Base-by-base conservation (phyloP, 2,797 vertebrate species). In the Pseudochaenichthys georgianus region DNA sequence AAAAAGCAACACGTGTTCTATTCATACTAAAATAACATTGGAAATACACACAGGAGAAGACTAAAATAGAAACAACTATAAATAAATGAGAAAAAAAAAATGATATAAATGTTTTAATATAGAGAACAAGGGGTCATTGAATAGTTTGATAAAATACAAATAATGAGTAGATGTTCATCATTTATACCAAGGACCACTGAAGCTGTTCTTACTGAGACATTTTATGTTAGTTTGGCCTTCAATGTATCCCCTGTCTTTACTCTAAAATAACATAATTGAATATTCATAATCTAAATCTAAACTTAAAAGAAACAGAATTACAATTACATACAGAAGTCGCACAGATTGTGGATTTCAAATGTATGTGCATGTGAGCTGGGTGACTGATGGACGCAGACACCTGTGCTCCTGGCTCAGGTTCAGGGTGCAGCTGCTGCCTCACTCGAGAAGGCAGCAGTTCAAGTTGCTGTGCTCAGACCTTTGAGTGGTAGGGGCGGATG, bases 391-490 rank as follows among this genome's bases (percentile, higher is more conserved):
- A 95, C 94, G 85, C 68, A 58, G 87, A 88, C 95, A 96, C 94
- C 93, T 95, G 95, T 73, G 86, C 67, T 78, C 64, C 87, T 91
- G 93, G 92, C 92, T 95, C 94, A 86, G 92, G 87, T 94, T 95
- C 90, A 93, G 87, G 82, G 83, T 84, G 91, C 95, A 95, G 94
- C 95, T 95, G 95, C 88, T 93, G 68, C 83, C 88, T 90, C 89
- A 84, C 91, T 94, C 91, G 85, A 94, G 91, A 91, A 85, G 88
- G 80, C 82, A 78, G 90, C 87, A 89, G 85, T 84, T 85, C 86
- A 94, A 94, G 88, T 94, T 93, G 95, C 95, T 96, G 93, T 34
- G 93, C 91, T 95, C 94, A 94, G 94, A 91, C 78, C 87, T 94
- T 95, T 84, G 77, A 78, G 66, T 65, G 68, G 86, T 80, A 63